Evolutionary conservation across 2,113 vertebrate genomes (phyloP).

Genomic region (Malurus alboscapulatus): DNA sequence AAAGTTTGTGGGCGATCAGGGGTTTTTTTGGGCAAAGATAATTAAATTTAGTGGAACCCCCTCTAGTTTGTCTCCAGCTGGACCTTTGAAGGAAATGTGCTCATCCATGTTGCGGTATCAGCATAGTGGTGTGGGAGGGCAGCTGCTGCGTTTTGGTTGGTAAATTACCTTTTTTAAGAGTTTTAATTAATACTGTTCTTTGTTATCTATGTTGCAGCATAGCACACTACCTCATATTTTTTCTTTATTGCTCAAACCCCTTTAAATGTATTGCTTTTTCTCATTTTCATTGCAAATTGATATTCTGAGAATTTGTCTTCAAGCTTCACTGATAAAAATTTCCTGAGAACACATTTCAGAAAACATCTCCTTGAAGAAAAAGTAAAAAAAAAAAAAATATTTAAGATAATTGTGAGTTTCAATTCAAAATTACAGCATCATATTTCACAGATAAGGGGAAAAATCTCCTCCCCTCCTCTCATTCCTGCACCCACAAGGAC

Average conservation of each 20-base stretch:
- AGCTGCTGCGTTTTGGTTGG: not conserved
- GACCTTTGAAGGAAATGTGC: not conserved
- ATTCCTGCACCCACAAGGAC: not conserved
- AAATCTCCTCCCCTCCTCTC: not conserved
- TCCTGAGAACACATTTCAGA: not conserved
- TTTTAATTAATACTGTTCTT: not conserved
- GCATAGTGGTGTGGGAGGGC: not conserved
- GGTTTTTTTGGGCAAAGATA: not conserved
- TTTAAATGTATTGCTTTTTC: not conserved
- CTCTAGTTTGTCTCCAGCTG: not conserved
- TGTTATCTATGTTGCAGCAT: not conserved
- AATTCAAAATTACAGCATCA: not conserved
- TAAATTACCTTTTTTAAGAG: not conserved
- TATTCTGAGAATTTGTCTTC: not conserved
- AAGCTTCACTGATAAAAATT: not conserved
- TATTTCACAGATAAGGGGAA: not conserved
- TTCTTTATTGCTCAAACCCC: not conserved
- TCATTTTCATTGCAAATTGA: not conserved
- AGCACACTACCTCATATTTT: not conserved
- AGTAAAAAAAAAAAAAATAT: fast-evolving
- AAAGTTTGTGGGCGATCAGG: not conserved
- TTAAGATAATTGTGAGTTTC: not conserved
- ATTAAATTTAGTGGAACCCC: not conserved
- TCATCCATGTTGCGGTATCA: not conserved
- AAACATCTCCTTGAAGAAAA: not conserved